Base-by-base conservation (phyloP, 2,797 vertebrate species). In the Triplophysa yarkandensis region DNA sequence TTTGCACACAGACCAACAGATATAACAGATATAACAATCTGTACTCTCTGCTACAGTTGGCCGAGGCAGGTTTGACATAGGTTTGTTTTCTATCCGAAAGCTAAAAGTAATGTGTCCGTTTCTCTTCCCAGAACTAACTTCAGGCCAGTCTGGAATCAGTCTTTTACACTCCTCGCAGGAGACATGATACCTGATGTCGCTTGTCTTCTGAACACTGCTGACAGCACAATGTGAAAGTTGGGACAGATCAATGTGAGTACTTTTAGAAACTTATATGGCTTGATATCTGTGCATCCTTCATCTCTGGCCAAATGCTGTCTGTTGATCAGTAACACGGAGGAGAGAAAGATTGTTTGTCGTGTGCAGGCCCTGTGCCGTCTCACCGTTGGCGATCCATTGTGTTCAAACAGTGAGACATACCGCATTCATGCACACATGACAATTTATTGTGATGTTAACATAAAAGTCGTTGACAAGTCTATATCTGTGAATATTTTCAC, bases 161-260 rank as follows among this genome's bases (percentile, higher is more conserved):
- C 52, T 75, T 72, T 72, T n/a, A 8, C 34, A 23, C 44, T 41
- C 44, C 30, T 36, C 30, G 27, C 58, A 68, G 60, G 55, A 55
- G 58, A 83, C 83, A 54, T 54, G 79, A 83, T 83, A 81, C 32
- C 60, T 71, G 54, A 54, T 19, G 19, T 39, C 44, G 55, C 55
- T 83, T 84, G 83, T 81, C 86, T 88, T 86, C 68, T 30, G 81
- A 88, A 87, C 84, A 83, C 77, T 41, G 80, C 83, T 90, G 90
- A 89, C 87, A 91, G 89, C 88, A 89, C 89, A 89, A 85, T 86
- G 85, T 84, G 82, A 82, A 79, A 86, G 85, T 80, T 86, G 86
- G 83, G 81, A 88, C 81, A 77, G 88, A 91, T 91, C 85, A 86
- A 90, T 87, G 86, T 32, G 76, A 79, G 78, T 84, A 75, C 80